Percentiles rank a stretch among this genome's conserved stretches.
Evolutionary conservation across 53 echinoderm and acorn worm genomes (phyloP).

Genomic region (Patiria pectinifera): DNA sequence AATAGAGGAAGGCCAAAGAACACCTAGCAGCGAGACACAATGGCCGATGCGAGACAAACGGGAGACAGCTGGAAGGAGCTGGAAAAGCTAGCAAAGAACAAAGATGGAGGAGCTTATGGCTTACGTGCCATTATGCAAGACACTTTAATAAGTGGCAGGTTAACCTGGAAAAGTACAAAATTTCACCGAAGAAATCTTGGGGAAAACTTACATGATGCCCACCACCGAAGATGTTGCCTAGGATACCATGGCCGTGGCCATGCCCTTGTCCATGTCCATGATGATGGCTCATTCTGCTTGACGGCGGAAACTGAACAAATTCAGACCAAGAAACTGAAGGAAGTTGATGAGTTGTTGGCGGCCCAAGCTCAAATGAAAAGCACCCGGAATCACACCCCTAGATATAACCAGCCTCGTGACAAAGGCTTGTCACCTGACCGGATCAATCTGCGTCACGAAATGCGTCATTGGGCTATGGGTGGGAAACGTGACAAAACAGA

Average conservation of each 20-base stretch:
- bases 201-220: background rate
- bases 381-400: background rate
- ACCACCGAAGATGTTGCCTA: constrained; percentile 5
- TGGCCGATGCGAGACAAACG: too few relatives aligned
- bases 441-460: background rate
- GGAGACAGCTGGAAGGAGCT: too few relatives aligned
- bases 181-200: background rate
- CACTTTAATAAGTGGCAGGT: too few relatives aligned
- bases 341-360: background rate
- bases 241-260: background rate
- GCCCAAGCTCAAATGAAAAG: background rate
- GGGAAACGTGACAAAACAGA: background rate
- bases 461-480: background rate
- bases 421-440: background rate
- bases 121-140: too few relatives aligned
- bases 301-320: background rate
- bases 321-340: background rate
- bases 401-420: background rate
- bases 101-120: too few relatives aligned
- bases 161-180: background rate
- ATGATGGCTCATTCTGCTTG: constrained; percentile 4
- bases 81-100: too few relatives aligned
- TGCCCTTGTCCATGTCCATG: background rate
- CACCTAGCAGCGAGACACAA: too few relatives aligned
- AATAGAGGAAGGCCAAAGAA: too few relatives aligned